These are phyloP conservation scores for Hippocampus barbouri DNA, from an alignment of 2,113 vertebrate species.

Conservation along the genomic window DNA sequence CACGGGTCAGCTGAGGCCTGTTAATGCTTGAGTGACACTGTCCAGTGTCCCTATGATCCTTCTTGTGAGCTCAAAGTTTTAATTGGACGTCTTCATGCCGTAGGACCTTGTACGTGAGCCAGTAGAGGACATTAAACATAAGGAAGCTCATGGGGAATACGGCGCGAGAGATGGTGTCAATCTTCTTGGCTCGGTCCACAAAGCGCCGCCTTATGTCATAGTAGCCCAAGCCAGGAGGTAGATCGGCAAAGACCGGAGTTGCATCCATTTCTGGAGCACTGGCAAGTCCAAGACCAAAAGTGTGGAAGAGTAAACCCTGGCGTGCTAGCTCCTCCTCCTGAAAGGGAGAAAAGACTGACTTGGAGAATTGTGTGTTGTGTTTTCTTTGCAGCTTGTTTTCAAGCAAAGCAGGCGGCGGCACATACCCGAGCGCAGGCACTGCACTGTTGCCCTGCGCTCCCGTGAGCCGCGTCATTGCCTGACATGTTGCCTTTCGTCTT, in stretches of 20 bases:
- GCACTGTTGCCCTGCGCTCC: slow-evolving; percentile 67
- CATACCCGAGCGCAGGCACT: slow-evolving; percentile 73
- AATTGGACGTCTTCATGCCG: slow-evolving; percentile 79
- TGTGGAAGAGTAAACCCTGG: slow-evolving; percentile 77
- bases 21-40: slow-evolving; percentile 41
- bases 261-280: slow-evolving; percentile 72
- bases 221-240: slow-evolving; percentile 65
- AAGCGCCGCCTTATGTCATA: slow-evolving; percentile 78
- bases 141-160: slow-evolving; percentile 92
- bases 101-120: slow-evolving; percentile 91
- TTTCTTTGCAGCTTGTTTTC: background rate
- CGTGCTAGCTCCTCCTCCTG: slow-evolving; percentile 81
- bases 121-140: slow-evolving; percentile 92
- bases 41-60: slow-evolving; percentile 7
- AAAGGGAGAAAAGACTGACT: background rate
- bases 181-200: slow-evolving; percentile 83
- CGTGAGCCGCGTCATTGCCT: slow-evolving; percentile 63
- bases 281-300: slow-evolving; percentile 76
- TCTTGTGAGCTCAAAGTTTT: slow-evolving; percentile 40
- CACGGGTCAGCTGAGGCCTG: slow-evolving; percentile 26
- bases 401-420: background rate
- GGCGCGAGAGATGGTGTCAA: slow-evolving; percentile 87
- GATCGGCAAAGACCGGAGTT: slow-evolving; percentile 68
- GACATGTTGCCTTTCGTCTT: slow-evolving; percentile 69
- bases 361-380: background rate